A percentile compares a stretch with the other conserved stretches of the same genome.
Evolutionary conservation across 2,888 invertebrate species (phyloP).

Genomic region (Sussaba pulchella): DNA sequence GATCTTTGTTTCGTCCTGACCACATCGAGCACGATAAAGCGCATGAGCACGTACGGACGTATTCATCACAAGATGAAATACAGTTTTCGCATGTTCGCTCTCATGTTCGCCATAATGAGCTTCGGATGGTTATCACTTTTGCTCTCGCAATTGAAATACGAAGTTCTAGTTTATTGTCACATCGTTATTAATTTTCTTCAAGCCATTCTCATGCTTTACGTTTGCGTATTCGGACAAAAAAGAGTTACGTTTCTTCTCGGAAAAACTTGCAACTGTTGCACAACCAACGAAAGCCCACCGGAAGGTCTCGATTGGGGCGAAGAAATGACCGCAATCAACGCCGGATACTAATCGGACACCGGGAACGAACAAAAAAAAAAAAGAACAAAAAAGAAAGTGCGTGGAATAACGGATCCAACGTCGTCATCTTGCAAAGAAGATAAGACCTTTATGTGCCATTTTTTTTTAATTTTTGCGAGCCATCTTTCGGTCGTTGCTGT

Average conservation of each 20-base stretch:
- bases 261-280: constrained; percentile 89
- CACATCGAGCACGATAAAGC: constrained; percentile 91
- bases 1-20: constrained; percentile 93
- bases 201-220: constrained; percentile 90
- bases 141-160: constrained; percentile 90
- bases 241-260: constrained; percentile 92
- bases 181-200: constrained; percentile 91
- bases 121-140: constrained; percentile 91
- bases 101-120: constrained; percentile 91
- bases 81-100: constrained; percentile 92
- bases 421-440: background rate
- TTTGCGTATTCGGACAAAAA: constrained; percentile 91
- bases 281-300: constrained; percentile 86
- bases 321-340: constrained; percentile 95
- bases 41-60: constrained; percentile 93
- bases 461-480: background rate
- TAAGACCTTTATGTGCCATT: constrained; percentile 11
- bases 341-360: constrained; percentile 84
- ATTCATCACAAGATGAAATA: constrained; percentile 95
- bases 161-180: constrained; percentile 90
- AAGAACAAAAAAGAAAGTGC: background rate
- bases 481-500: background rate
- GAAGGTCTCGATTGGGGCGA: constrained; percentile 94
- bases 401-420: background rate
- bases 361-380: background rate